phyloP scores from a whole-genome alignment of 1,140 invertebrate species.

The Rhyacophila brunnea region DNA sequence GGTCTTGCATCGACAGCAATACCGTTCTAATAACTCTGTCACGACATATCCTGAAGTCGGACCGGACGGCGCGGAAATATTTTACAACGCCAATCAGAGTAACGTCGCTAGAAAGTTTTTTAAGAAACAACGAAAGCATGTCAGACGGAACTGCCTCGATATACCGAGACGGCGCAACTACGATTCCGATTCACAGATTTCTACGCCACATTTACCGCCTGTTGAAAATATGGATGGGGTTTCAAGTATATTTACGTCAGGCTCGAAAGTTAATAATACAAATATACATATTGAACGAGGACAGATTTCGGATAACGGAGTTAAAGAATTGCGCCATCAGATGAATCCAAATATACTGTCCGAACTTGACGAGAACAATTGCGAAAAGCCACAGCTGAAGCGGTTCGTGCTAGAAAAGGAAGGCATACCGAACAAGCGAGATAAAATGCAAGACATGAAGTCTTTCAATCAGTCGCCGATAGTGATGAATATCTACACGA shows the following conservation, averaged over 20 bases:
- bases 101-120: conserved; percentile 90
- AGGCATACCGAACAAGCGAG: conserved; percentile 37
- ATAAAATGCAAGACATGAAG: conserved; percentile 36
- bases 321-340: conserved; percentile 47
- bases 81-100: conserved; percentile 91
- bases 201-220: conserved; percentile 49
- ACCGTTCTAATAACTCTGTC: conserved; percentile 66
- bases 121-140: conserved; percentile 78
- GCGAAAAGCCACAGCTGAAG: conserved; percentile 49
- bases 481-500: conserved; percentile 73
- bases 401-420: conserved; percentile 43
- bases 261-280: conserved; percentile 74
- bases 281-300: conserved; percentile 70
- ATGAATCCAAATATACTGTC: conserved; percentile 64
- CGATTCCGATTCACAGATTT: conserved; percentile 60
- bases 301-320: conserved; percentile 48
- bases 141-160: conserved; percentile 74
- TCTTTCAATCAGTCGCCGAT: conserved; percentile 42
- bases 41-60: conserved; percentile 65
- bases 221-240: conserved; percentile 59
- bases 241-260: conserved; percentile 63
- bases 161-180: conserved; percentile 62
- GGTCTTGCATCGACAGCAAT: conserved; percentile 67
- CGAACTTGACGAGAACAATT: conserved; percentile 50
- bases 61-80: conserved; percentile 69